Percentiles rank a stretch among this genome's conserved stretches.
phyloP scores from a whole-genome alignment of 2,888 invertebrate genomes.

The Strigamia maritima region DNA sequence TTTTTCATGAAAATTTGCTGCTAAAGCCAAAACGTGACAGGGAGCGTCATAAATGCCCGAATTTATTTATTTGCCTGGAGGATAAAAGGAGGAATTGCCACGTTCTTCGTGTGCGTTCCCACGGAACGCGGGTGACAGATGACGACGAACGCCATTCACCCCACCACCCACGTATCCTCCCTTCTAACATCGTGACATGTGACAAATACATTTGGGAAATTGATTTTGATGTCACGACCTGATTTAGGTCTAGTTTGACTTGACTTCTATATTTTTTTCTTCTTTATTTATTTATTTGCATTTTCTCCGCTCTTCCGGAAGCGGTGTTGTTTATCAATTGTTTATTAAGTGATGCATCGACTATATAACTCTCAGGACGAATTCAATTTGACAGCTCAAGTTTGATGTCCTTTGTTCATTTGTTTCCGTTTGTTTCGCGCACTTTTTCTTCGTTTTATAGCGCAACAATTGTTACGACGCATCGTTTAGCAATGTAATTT shows the following conservation, averaged over 20 bases:
- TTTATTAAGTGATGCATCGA: background rate
- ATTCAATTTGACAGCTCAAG: background rate
- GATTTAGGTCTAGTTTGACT: constrained; percentile 6
- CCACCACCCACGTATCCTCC: background rate
- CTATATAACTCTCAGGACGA: background rate
- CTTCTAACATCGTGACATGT: constrained; percentile 16
- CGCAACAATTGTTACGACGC: too few species aligned
- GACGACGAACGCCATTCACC: constrained; percentile 10
- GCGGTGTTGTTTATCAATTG: constrained; percentile 10
- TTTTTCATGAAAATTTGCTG: constrained; percentile 20
- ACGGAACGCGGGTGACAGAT: constrained; percentile 23
- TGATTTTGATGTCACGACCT: constrained; percentile 23
- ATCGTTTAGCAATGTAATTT: too few species aligned
- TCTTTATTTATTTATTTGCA: background rate
- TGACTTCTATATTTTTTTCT: background rate
- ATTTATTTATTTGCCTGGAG: constrained; percentile 15
- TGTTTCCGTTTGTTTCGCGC: background rate
- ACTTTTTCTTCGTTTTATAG: background rate
- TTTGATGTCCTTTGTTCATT: background rate
- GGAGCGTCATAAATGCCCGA: constrained; percentile 19
- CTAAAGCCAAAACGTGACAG: background rate
- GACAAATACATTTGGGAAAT: constrained; percentile 20
- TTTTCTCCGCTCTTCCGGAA: background rate
- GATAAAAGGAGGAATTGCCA: constrained; percentile 8
- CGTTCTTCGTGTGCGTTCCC: constrained; percentile 16